These are phyloP conservation scores for Choloepus hoffmanni DNA, from an alignment of 2,113 vertebrate genomes.

Conservation along the genomic window DNA sequence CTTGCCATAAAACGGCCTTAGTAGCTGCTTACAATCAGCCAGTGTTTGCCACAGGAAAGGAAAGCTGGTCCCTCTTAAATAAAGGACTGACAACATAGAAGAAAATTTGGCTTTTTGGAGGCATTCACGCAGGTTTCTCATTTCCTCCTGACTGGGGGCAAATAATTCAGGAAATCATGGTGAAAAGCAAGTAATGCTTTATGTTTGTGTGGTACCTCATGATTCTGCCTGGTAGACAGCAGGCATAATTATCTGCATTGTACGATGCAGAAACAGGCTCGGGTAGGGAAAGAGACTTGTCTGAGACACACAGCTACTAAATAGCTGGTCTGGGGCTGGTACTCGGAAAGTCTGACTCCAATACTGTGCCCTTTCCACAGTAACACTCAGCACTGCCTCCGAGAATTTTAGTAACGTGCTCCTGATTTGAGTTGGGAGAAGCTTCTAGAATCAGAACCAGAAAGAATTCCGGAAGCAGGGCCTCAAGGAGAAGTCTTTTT, in stretches of 20 bases:
- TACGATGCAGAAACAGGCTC: background rate
- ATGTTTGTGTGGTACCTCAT: accelerated
- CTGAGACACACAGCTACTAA: background rate
- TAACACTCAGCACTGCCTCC: background rate
- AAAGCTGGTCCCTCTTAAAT: background rate
- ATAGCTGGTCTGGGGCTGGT: background rate
- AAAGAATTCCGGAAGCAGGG: background rate
- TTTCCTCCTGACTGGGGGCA: background rate
- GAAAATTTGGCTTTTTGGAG: background rate
- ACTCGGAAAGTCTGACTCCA: background rate
- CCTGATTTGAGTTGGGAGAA: slow-evolving; percentile 32
- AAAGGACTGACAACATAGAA: background rate
- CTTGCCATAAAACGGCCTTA: background rate
- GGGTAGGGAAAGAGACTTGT: background rate
- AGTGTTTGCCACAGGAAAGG: background rate
- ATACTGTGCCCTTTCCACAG: background rate
- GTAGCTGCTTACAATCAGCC: background rate
- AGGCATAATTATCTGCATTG: background rate
- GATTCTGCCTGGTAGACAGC: background rate
- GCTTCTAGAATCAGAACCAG: slow-evolving; percentile 58
- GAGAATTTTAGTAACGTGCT: background rate
- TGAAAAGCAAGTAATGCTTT: background rate
- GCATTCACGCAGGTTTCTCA: background rate
- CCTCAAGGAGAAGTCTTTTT: slow-evolving; percentile 26
- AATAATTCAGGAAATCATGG: background rate